Percentiles rank a stretch among this genome's conserved stretches.
Evolutionary conservation across 2,888 invertebrate species (phyloP).

Genomic region (Cephus spinipes): DNA sequence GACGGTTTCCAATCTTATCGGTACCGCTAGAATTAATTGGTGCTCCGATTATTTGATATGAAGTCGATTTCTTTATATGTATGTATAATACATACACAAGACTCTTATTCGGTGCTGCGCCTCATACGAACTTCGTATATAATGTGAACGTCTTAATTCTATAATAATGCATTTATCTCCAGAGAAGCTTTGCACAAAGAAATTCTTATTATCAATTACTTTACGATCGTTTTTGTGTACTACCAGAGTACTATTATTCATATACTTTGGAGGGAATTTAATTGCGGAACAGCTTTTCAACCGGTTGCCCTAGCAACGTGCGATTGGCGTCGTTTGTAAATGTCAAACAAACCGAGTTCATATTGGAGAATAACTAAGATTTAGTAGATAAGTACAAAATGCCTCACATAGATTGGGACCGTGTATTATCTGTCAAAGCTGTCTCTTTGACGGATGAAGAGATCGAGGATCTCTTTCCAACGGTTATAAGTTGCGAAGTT

Average conservation of each 20-base stretch:
- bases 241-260: not conserved
- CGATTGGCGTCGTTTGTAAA: not conserved
- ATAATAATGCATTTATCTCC: too few relatives aligned
- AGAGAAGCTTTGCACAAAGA: too few relatives aligned
- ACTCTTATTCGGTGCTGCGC: not conserved
- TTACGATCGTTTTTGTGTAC: too few relatives aligned
- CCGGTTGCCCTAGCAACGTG: not conserved
- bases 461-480: conserved; percentile 75
- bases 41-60: too few relatives aligned
- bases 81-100: too few relatives aligned
- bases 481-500: conserved; percentile 73
- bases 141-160: not conserved
- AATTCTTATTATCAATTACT: too few relatives aligned
- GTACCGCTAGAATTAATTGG: too few relatives aligned
- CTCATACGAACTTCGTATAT: not conserved
- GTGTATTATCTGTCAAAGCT: conserved; percentile 45
- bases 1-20: too few relatives aligned
- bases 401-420: conserved; percentile 52
- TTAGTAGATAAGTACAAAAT: conserved; percentile 23
- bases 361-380: not conserved
- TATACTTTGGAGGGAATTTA: not conserved
- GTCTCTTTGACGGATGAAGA: conserved; percentile 69
- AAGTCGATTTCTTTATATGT: too few relatives aligned
- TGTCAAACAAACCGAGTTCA: not conserved
- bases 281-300: not conserved